Evolutionary conservation across 2,113 vertebrate species (phyloP), one percentile per base, ranked within the genome.

Genomic region (Peromyscus californicus): DNA sequence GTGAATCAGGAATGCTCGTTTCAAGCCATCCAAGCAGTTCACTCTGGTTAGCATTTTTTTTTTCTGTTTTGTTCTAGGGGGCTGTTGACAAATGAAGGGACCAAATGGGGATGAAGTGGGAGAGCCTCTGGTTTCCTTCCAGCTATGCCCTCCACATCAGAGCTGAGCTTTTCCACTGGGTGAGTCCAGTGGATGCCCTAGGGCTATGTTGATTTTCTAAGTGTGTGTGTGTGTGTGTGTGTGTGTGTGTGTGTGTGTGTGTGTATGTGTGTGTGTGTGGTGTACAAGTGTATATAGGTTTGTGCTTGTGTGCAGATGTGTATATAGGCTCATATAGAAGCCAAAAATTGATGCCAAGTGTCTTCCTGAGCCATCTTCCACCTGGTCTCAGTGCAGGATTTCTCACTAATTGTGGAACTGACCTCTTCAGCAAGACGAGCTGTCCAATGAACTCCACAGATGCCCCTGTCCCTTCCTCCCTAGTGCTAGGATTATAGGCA

Each of bases 1-100:
- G 29, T 65, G 67, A 78, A 91, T 83, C 65, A n/a, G 45, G 96
- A 96, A 93, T 76, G 76, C 65, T 95, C 22, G 76, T 95, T 88
- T 91, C 70, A 36, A 88, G 93, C 90, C 67, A 63, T 17, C 21
- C 42, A 39, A 63, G 80, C 21, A 13, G 42, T 54, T 90, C 39
- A 19, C 89, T 87, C 80, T 24, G 42, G 45, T 26, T 76, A 89
- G n/a, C 48, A 39, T 78, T 48, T 48, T 48, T 48, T 48, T 48
- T 72, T 85, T 78, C 29, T 4, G 0, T 13, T 80, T 39, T 57
- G 26, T 65, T 89, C 42, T 11, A 2, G 39, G 54, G 54, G 45
- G 89, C 22, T 83, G 10, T 3, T 72, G 65, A 94, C 57, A 91
- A 82, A 51, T 3, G 33, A 51, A 85, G 42, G 82, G 21, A 4